Percentiles rank a stretch among this genome's conserved stretches.
Conservation (phyloP, 2,797 vertebrate genomes). For the Lagodon rhomboides region DNA sequence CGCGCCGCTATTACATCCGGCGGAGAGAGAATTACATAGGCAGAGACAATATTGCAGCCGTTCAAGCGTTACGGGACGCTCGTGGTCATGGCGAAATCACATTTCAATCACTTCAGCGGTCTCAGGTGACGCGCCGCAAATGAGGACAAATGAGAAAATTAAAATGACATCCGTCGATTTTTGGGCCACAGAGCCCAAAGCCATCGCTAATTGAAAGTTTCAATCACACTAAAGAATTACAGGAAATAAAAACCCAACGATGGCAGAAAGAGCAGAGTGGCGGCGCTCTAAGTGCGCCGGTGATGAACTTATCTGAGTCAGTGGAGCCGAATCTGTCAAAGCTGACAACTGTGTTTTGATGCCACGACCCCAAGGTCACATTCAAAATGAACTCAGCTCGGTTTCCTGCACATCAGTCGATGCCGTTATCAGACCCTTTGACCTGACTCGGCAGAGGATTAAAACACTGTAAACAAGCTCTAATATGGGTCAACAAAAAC, state of each 20-base stretch:
- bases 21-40: conserved; percentile 74
- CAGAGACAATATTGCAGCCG: conserved; percentile 74
- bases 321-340: conserved; percentile 49
- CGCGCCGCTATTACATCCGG: conserved; percentile 71
- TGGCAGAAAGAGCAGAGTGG: conserved; percentile 1
- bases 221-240: conserved; percentile 57
- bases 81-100: conserved; percentile 60
- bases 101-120: conserved; percentile 73
- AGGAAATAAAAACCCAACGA: conserved; percentile 6
- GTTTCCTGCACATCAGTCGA: conserved; percentile 16
- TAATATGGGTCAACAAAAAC: not conserved
- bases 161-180: conserved; percentile 69
- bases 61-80: conserved; percentile 59
- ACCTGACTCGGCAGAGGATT: conserved; percentile 26
- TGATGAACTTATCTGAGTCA: conserved; percentile 38
- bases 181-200: conserved; percentile 47
- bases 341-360: conserved; percentile 48
- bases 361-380: not conserved
- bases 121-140: conserved; percentile 70
- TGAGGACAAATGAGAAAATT: conserved; percentile 77
- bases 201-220: conserved; percentile 71
- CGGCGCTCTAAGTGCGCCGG: conserved; percentile 4
- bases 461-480: conserved; percentile 38
- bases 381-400: conserved; percentile 19
- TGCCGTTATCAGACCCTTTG: not conserved